Evolutionary conservation across 1,140 invertebrate genomes (phyloP), one percentile per base, ranked within the genome.

Genomic region (Drosophila ercepeae): DNA sequence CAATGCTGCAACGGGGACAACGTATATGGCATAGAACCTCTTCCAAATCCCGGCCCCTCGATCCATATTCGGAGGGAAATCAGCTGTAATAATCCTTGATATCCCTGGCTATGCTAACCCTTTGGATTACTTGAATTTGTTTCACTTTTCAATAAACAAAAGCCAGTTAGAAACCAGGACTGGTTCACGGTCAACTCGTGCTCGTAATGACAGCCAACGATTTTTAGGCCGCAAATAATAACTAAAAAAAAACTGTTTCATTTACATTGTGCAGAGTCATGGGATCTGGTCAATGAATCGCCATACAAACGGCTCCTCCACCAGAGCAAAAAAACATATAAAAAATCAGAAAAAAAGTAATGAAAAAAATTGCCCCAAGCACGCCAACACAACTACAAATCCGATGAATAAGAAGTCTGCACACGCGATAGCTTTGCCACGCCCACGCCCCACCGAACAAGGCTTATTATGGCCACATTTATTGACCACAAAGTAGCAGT

Each of bases 131-230:
- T 36, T 32, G 14, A 45, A 46, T 49, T 61, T 49, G 11, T 19
- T 48, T 68, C 21, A 63, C 52, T 74, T 82, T 59, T 41, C 27
- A 65, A 27, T 41, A 41, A 18, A n/a, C 18, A 11, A 74, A 74
- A 44, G 27, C 46, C 49, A 52, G 70, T 48, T 7, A 29, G 63
- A 49, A 82, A 52, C 60, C 57, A 63, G 77, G 77, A 86, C 63
- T 86, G 82, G 82, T 86, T 86, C 82, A 86, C 61, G 82, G 82
- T 67, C 82, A 86, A 82, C 77, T 86, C 82, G 82, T 86, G 82
- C 83, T 68, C 53, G 57, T 88, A 86, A 86, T 86, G 64, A 67
- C 68, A 58, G 72, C 67, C 49, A 75, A 75, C 81, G 45, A 65
- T 65, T 78, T 77, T 59, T 59, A 49, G 67, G 72, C 68, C 46